Evolutionary conservation across 2,797 vertebrate genomes (phyloP).

Genomic region (Crenichthys baileyi): DNA sequence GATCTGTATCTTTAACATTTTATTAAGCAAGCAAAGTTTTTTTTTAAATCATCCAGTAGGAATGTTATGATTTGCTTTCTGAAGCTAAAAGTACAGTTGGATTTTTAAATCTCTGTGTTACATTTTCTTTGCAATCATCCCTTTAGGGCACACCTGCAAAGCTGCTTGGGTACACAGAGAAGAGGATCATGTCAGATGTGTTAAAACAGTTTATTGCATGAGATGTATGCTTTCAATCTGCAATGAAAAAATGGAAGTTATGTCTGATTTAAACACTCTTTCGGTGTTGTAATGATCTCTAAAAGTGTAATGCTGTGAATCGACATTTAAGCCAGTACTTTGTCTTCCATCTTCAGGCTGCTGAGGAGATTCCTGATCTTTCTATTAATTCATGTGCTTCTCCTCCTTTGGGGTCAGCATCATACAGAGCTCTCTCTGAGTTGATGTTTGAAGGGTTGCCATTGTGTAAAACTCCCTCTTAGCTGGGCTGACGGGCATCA

Average conservation of each 20-base stretch:
- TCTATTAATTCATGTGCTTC: conserved; percentile 42
- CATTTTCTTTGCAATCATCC: conserved; percentile 24
- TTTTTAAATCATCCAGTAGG: conserved; percentile 5
- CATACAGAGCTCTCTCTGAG: conserved; percentile 52
- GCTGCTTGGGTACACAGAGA: conserved; percentile 9
- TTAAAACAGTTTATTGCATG: neutral
- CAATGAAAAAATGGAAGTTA: conserved; percentile 24
- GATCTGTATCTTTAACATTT: neutral
- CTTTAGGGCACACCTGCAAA: conserved; percentile 6
- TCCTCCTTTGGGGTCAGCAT: conserved; percentile 49
- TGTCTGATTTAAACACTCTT: conserved; percentile 7
- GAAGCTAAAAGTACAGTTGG: neutral
- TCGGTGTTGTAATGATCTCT: neutral
- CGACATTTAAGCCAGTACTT: conserved; percentile 1
- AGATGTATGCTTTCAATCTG: conserved; percentile 46
- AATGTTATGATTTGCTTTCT: conserved; percentile 1
- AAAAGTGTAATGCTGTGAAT: conserved; percentile 2
- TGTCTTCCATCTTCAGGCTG: neutral
- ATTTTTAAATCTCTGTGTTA: conserved; percentile 3
- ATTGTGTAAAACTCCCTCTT: conserved; percentile 42
- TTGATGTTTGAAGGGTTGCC: conserved; percentile 40
- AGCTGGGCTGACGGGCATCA: conserved; percentile 7
- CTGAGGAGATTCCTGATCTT: conserved; percentile 22
- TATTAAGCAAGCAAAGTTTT: conserved; percentile 3
- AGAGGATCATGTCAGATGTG: neutral